A percentile compares a stretch with the other conserved stretches of the same genome.
These are phyloP conservation scores for Pyralis farinalis DNA, from an alignment of 2,888 invertebrate genomes.

Conservation along the genomic window DNA sequence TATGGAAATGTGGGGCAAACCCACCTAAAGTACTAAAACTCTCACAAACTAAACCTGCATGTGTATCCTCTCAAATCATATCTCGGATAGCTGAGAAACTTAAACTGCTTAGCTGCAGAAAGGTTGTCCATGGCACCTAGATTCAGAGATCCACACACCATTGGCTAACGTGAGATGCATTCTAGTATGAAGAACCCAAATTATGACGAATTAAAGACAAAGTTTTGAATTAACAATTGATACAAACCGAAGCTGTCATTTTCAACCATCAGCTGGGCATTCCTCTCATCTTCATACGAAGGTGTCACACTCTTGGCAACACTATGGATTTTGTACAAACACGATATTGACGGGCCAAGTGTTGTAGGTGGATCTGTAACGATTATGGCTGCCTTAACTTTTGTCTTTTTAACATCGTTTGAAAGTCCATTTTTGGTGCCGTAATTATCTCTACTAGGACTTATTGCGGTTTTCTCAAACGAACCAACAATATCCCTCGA, in stretches of 20 bases:
- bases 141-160: too few species aligned
- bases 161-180: too few species aligned
- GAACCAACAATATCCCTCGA: constrained; percentile 36
- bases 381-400: constrained; percentile 43
- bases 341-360: constrained; percentile 48
- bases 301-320: constrained; percentile 62
- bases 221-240: too few species aligned
- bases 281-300: constrained; percentile 54
- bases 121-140: too few species aligned
- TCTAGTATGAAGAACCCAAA: too few species aligned
- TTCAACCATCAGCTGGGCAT: constrained; percentile 56
- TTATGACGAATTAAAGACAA: too few species aligned
- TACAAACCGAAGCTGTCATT: constrained; percentile 59
- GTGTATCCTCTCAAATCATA: too few species aligned
- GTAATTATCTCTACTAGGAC: constrained; percentile 37
- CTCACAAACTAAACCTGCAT: too few species aligned
- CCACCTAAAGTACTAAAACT: too few species aligned
- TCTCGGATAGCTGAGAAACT: too few species aligned
- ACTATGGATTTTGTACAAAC: constrained; percentile 62
- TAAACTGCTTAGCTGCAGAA: too few species aligned
- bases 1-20: too few species aligned
- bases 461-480: constrained; percentile 39
- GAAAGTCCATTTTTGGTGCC: constrained; percentile 37
- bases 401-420: constrained; percentile 41
- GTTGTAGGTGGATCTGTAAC: constrained; percentile 44